A percentile compares a stretch with the other conserved stretches of the same genome.
Evolutionary conservation across 2,797 vertebrate species (phyloP).

Genomic region (Coccyzus lansbergi): DNA sequence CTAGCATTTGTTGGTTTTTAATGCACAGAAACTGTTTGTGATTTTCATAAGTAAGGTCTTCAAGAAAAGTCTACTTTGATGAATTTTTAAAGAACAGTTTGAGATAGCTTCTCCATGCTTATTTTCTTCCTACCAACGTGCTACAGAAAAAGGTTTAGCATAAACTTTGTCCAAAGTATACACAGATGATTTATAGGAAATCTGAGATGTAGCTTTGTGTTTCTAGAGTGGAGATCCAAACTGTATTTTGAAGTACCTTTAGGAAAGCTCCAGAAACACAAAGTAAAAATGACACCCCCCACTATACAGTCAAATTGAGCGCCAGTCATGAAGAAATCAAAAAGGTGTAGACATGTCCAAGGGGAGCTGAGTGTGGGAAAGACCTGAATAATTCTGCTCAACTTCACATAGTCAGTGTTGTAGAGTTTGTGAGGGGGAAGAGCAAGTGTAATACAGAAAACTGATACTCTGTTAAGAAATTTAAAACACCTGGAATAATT

Average conservation of each 20-base stretch:
- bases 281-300: background rate
- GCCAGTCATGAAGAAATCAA: background rate
- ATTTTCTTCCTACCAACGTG: background rate
- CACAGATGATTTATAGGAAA: background rate
- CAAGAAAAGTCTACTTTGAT: slow-evolving; percentile 7
- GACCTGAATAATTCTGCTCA: background rate
- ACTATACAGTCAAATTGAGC: background rate
- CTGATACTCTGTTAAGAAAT: background rate
- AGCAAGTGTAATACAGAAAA: background rate
- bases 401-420: background rate
- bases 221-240: background rate
- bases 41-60: slow-evolving; percentile 33
- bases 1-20: slow-evolving; percentile 56
- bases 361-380: fast-evolving
- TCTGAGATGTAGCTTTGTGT: background rate
- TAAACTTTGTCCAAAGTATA: background rate
- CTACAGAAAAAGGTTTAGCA: background rate
- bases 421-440: background rate
- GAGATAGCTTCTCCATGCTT: background rate
- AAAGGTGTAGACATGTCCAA: background rate
- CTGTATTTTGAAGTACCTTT: background rate
- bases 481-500: background rate
- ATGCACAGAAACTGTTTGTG: slow-evolving; percentile 24
- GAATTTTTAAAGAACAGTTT: background rate
- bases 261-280: background rate